Base-by-base conservation (phyloP, 2,113 vertebrate species). In the Anser cygnoides region DNA sequence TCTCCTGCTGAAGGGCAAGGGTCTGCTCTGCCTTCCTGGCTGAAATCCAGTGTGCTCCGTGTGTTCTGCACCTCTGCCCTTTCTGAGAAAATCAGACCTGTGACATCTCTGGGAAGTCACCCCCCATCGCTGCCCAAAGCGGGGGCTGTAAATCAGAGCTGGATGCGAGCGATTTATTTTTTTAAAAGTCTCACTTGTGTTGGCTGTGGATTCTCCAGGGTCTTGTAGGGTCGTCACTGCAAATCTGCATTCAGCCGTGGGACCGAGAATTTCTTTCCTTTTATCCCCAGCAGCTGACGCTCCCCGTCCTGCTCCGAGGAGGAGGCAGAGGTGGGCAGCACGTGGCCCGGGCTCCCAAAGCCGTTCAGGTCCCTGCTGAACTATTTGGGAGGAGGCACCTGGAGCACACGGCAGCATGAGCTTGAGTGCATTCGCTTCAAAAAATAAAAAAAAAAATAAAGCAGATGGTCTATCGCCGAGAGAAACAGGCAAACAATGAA, bases 341-440 rank as follows among this genome's bases (percentile, higher is more conserved):
- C 7, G 12, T 23, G 50, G 50, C 50, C 50, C 11, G 7, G 23
- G 50, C 50, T 52, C 50, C 10, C 3, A 7, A 58, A 80, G 1
- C 25, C 4, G 0, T 1, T 39, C 14, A 4, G 1, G 26, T 18
- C 61, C 73, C n/a, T 28, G 23, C 4, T 44, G 41, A 49, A 87
- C 29, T 29, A 13, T 54, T 16, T 93, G 74, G 88, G 74, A 87
- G 35, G 0, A 0, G 29, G 58, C 63, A 49, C 65, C 57, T 11
- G 82, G 81, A 54, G 78, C 2, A 0, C 57, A 5, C 0, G 0
- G 74, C 74, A 87, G 82, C 85, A 49, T 0, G 0, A 58, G 79
- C 57, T 5, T 0, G 1, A 68, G 39, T 2, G 49, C 0, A 0
- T 4, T 74, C 44, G 1, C 77, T 87, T 20, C 17, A 18, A 2